These are phyloP conservation scores for Darevskia mixta DNA, from an alignment of 2,797 vertebrate genomes.

Conservation along the genomic window DNA sequence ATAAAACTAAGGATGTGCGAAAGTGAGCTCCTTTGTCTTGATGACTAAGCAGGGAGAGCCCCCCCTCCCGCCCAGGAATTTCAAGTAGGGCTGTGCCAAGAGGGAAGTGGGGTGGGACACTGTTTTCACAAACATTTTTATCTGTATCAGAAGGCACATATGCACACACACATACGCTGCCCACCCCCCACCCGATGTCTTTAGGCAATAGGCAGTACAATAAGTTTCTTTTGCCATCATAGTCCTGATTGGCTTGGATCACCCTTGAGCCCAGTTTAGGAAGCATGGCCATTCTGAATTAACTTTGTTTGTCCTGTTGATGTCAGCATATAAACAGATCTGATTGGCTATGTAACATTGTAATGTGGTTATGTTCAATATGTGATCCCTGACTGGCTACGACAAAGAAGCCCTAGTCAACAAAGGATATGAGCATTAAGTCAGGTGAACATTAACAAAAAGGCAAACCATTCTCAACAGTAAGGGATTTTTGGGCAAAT, in stretches of 20 bases:
- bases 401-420: no score
- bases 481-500: background rate
- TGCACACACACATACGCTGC: background rate
- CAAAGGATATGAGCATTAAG: background rate
- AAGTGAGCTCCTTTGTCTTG: constrained; percentile 61
- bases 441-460: background rate
- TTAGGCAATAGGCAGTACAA: no score
- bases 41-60: constrained; percentile 62
- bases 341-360: background rate
- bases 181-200: no score
- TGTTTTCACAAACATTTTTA: background rate
- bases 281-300: background rate
- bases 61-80: constrained; percentile 42
- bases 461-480: background rate
- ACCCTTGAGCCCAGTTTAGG: background rate
- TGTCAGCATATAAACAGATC: background rate
- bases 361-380: background rate
- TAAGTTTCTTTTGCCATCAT: background rate
- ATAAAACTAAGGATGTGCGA: constrained; percentile 54
- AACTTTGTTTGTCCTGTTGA: background rate
- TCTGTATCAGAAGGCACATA: background rate
- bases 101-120: background rate
- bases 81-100: background rate
- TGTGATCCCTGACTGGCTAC: background rate
- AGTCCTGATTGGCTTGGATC: background rate